phyloP scores from a whole-genome alignment of 1,140 invertebrate species.

The Lasioglossum albipes region DNA sequence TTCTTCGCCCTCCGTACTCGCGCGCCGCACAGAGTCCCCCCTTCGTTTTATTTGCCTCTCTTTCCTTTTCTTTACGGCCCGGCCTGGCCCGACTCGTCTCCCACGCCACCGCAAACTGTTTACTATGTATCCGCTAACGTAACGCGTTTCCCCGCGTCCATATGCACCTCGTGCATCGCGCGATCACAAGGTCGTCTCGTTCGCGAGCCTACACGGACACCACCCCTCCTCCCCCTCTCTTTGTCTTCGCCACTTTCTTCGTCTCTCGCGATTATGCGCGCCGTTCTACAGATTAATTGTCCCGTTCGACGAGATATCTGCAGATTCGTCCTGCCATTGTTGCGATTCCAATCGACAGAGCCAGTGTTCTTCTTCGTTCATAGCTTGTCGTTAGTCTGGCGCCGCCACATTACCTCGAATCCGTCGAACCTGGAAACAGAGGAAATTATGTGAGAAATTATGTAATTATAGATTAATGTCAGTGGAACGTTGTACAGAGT shows the following conservation, averaged over 20 bases:
- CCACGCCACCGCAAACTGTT: conserved; percentile 25
- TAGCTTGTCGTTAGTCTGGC: too few relatives aligned
- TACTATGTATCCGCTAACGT: conserved; percentile 48
- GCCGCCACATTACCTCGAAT: too few relatives aligned
- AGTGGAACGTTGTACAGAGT: too few relatives aligned
- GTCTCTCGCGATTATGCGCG: neutral
- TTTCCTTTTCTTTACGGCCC: conserved; percentile 8
- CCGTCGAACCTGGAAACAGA: too few relatives aligned
- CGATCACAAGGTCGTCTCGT: conserved; percentile 66
- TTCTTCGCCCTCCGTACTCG: neutral
- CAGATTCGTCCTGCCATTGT: too few relatives aligned
- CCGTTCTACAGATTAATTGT: neutral
- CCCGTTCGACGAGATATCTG: too few relatives aligned
- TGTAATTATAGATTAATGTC: too few relatives aligned
- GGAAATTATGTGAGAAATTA: too few relatives aligned
- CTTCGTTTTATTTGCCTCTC: conserved; percentile 32
- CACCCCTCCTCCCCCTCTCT: neutral
- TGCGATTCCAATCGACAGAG: too few relatives aligned
- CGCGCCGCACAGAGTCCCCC: neutral
- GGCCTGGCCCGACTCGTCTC: conserved; percentile 6
- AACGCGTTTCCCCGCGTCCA: conserved; percentile 35
- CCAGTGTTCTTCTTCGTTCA: too few relatives aligned
- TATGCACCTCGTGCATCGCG: conserved; percentile 63
- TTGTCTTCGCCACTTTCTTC: neutral
- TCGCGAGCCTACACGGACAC: conserved; percentile 35